phyloP scores from a whole-genome alignment of 2,797 vertebrate genomes.

The Ctenosaura bakeri region DNA sequence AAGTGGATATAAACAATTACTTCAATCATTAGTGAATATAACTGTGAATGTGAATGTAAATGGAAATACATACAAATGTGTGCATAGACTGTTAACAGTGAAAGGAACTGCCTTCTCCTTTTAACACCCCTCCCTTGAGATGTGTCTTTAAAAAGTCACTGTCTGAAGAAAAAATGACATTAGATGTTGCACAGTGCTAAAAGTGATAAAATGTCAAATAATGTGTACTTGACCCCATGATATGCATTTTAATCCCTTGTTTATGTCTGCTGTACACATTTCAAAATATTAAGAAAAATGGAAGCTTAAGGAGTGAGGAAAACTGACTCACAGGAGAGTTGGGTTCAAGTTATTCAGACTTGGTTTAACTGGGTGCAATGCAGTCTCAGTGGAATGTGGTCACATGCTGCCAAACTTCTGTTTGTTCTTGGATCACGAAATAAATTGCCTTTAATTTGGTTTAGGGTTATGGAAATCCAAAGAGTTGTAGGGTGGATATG shows the following conservation, averaged over 20 bases:
- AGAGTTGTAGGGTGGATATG: not conserved
- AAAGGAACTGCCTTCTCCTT: not conserved
- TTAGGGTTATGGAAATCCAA: not conserved
- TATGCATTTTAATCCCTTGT: not conserved
- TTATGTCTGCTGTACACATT: not conserved
- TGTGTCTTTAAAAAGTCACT: constrained; percentile 58
- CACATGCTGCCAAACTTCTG: not conserved
- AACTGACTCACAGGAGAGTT: not conserved
- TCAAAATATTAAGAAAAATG: constrained; percentile 18
- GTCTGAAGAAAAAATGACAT: constrained; percentile 1
- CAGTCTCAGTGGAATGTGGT: not conserved
- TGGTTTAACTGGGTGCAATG: not conserved
- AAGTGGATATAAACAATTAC: not conserved
- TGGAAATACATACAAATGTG: no score
- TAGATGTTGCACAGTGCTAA: constrained; percentile 33
- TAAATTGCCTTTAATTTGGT: not conserved
- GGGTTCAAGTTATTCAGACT: not conserved
- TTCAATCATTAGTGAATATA: constrained; percentile 11
- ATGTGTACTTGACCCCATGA: accelerated
- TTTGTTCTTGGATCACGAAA: not conserved
- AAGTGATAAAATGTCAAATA: constrained; percentile 48
- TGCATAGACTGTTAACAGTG: constrained; percentile 24
- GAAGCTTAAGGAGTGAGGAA: not conserved
- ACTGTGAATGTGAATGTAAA: no score
- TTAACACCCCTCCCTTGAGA: constrained; percentile 37